phyloP scores from a whole-genome alignment of 2,113 vertebrate species.

The Odontophorus gujanensis region DNA sequence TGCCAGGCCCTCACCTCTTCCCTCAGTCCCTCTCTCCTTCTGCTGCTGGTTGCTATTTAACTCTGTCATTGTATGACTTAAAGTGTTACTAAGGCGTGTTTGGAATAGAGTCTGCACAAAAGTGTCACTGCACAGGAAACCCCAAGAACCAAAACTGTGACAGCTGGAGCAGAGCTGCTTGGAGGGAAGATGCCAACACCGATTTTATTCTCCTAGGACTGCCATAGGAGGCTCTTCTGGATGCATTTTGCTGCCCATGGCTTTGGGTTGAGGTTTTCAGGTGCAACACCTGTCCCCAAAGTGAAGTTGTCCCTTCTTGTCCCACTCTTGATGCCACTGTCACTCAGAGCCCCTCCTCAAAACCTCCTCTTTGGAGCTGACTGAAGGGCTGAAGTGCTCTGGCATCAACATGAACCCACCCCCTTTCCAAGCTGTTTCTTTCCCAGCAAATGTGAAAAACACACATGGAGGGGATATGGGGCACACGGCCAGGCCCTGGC shows the following conservation, averaged over 20 bases:
- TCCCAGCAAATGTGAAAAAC: neutral
- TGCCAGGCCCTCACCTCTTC: neutral
- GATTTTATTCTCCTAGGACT: neutral
- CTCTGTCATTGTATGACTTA: neutral
- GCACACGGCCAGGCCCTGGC: neutral
- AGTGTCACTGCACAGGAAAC: neutral
- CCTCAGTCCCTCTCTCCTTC: neutral
- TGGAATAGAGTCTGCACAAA: neutral
- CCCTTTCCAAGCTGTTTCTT: neutral
- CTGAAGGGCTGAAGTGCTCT: neutral
- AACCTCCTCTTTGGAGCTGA: neutral
- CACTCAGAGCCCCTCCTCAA: neutral
- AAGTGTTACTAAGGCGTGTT: accelerated
- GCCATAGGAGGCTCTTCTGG: neutral
- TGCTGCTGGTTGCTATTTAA: constrained; percentile 8
- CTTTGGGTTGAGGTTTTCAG: neutral
- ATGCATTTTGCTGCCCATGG: neutral
- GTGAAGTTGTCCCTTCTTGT: neutral
- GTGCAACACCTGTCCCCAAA: neutral
- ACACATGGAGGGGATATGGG: accelerated
- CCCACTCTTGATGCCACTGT: neutral
- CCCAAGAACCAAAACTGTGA: neutral
- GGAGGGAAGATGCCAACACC: neutral
- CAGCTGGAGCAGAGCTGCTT: neutral
- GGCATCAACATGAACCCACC: neutral